These are phyloP conservation scores for Arrhopalites spinosus DNA, from an alignment of 2,888 invertebrate species.

Conservation along the genomic window DNA sequence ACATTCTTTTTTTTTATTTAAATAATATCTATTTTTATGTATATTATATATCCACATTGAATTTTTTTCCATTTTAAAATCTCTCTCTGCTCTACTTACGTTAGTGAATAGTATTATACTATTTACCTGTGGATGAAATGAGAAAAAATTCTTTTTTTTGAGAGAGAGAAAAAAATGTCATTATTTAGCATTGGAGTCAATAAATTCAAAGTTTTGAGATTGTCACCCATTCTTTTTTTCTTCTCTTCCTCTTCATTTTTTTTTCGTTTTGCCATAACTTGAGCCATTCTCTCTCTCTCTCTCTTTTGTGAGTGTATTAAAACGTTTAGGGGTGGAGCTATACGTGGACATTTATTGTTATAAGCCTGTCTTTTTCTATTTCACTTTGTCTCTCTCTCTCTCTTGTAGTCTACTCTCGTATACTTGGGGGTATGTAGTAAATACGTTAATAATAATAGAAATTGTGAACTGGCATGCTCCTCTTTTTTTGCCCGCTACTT, in stretches of 20 bases:
- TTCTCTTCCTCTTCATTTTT: not conserved
- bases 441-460: no score
- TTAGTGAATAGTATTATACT: no score
- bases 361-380: constrained; percentile 1
- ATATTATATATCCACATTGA: not conserved
- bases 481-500: no score
- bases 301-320: not conserved
- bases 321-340: not conserved
- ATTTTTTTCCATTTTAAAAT: not conserved
- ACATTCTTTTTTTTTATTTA: not conserved
- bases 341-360: not conserved
- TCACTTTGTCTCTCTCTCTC: constrained; percentile 1
- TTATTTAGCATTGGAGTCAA: no score
- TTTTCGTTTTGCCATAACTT: not conserved
- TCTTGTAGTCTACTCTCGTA: not conserved
- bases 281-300: not conserved
- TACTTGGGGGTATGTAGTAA: not conserved
- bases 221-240: no score
- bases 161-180: no score
- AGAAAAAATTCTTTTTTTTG: no score
- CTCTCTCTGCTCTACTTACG: not conserved
- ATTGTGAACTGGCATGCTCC: no score
- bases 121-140: no score
- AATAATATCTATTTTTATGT: no score
- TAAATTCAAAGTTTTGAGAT: no score